These are phyloP conservation scores for Cephus sareptanus DNA, from an alignment of 2,888 invertebrate genomes.

Conservation along the genomic window DNA sequence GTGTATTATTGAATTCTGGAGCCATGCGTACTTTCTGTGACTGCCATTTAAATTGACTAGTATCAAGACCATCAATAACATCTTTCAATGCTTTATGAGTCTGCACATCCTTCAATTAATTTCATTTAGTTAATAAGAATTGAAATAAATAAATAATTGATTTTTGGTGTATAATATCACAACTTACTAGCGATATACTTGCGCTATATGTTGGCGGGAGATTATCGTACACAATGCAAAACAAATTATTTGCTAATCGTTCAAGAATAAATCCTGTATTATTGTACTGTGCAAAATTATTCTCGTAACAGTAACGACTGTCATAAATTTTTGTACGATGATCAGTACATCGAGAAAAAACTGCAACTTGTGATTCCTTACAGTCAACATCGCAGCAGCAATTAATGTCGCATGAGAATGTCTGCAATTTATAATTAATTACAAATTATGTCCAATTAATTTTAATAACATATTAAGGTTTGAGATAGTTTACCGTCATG, in stretches of 20 bases:
- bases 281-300: slow-evolving; percentile 69
- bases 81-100: slow-evolving; percentile 39
- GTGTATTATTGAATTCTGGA: slow-evolving; percentile 38
- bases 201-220: slow-evolving; percentile 63
- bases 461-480: neutral
- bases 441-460: neutral
- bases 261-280: slow-evolving; percentile 66
- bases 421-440: slow-evolving; percentile 61
- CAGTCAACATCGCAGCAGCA: slow-evolving; percentile 89
- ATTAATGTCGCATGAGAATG: slow-evolving; percentile 79
- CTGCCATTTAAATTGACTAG: slow-evolving; percentile 44
- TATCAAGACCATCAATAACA: slow-evolving; percentile 34
- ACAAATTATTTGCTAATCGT: slow-evolving; percentile 66
- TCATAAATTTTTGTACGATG: slow-evolving; percentile 55
- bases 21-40: slow-evolving; percentile 26
- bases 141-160: neutral
- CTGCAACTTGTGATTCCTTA: slow-evolving; percentile 69
- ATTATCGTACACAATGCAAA: slow-evolving; percentile 73
- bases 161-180: neutral
- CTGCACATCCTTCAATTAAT: slow-evolving; percentile 39
- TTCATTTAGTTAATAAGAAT: neutral
- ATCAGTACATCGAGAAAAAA: slow-evolving; percentile 73
- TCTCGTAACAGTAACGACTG: slow-evolving; percentile 69
- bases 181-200: slow-evolving; percentile 37
- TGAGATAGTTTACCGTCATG: slow-evolving; percentile 63